Base-by-base conservation (phyloP, 2,797 vertebrate genomes). In the Huso huso region DNA sequence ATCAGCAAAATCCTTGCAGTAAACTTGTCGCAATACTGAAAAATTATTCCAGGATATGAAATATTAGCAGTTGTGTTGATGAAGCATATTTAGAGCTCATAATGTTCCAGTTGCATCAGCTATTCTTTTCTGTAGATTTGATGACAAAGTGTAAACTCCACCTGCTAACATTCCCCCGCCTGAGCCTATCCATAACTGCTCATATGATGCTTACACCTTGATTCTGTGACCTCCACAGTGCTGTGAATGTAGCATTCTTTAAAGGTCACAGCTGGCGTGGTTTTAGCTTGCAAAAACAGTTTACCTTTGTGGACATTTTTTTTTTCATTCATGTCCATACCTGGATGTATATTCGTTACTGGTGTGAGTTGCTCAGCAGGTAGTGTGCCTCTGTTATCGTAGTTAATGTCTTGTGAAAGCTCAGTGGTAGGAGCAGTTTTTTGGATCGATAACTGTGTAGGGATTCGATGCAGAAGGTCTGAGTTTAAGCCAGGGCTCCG, bases 131-230 rank as follows among this genome's bases (percentile, higher is more conserved):
- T 60, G 75, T 73, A 77, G 73, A 84, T 83, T 81, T 88, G 86
- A 89, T 89, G 86, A 89, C 80, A 71, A 70, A 68, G 84, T 81
- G 82, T 77, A 86, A 87, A 88, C 71, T 83, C 81, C 86, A 85
- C 74, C 82, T 84, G 84, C 86, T 90, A 87, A 86, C 88, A 83
- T 84, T 84, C 87, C 76, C 23, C 73, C 68, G 23, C 66, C 6
- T 63, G 23, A 64, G 48, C 51, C 66, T 48, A 37, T 68, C 62
- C 63, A 76, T 76, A 71, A 74, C 74, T 73, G 73, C 73, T 78
- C 82, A 77, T 71, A 64, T 69, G 67, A 2, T 76, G 72, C 76
- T 76, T 78, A 81, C 76, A 74, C 77, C 72, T 70, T 76, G 72
- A 73, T 76, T 81, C 77, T 71, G 69, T 69, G 64, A 78, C 73